Evolutionary conservation across 2,797 vertebrate species (phyloP).

Genomic region (Cygnus olor): DNA sequence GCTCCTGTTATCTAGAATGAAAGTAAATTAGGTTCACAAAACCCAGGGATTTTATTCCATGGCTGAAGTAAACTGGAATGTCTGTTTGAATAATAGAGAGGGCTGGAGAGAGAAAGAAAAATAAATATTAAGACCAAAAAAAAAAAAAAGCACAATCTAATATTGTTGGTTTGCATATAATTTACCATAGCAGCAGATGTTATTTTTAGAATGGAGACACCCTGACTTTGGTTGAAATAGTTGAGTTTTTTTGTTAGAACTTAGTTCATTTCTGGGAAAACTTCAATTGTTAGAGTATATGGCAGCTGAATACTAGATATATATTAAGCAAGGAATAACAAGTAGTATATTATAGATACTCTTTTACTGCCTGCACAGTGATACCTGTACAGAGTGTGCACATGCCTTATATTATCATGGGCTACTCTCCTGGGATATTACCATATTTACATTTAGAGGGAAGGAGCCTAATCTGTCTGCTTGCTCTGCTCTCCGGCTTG

Average conservation of each 20-base stretch:
- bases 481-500: background rate
- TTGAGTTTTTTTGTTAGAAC: background rate
- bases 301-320: background rate
- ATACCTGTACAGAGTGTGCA: rapidly evolving
- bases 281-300: background rate
- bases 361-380: background rate
- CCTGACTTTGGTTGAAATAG: background rate
- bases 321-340: background rate
- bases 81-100: background rate
- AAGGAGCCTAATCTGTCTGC: background rate
- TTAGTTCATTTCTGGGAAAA: background rate
- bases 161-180: background rate
- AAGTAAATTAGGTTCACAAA: background rate
- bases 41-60: background rate
- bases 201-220: background rate
- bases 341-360: background rate
- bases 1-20: background rate
- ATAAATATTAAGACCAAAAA: too few species aligned
- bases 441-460: background rate
- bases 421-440: background rate
- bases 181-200: background rate
- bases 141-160: background rate
- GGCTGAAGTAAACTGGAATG: background rate
- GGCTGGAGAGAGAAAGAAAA: background rate
- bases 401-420: rapidly evolving